Percentiles rank a stretch among this genome's conserved stretches.
Evolutionary conservation across 2,888 invertebrate genomes (phyloP).

Genomic region (Bellardia pandia): DNA sequence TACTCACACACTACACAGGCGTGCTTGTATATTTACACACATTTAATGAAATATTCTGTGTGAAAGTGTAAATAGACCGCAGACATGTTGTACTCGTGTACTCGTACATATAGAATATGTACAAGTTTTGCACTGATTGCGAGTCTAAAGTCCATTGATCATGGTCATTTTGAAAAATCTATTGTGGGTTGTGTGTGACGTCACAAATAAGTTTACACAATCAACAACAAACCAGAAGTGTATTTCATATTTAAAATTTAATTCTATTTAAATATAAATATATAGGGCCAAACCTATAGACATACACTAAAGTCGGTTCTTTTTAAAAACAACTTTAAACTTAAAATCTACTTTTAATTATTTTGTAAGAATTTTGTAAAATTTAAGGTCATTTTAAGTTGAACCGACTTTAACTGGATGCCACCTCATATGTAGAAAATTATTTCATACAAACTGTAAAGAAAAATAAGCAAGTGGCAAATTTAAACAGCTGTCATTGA

Average conservation of each 20-base stretch:
- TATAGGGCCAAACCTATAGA: too few species aligned
- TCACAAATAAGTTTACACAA: constrained; percentile 44
- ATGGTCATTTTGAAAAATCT: constrained; percentile 37
- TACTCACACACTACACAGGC: neutral
- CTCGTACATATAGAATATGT: neutral
- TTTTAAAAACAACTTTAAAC: too few species aligned
- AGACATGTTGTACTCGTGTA: neutral
- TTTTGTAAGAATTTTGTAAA: too few species aligned
- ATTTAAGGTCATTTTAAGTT: too few species aligned
- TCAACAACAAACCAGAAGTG: constrained; percentile 47
- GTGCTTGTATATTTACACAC: neutral
- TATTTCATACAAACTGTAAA: too few species aligned
- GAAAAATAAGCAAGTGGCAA: too few species aligned
- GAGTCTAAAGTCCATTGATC: constrained; percentile 62
- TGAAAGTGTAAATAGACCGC: constrained; percentile 1
- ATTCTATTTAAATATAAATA: neutral
- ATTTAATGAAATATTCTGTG: neutral
- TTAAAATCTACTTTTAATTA: too few species aligned
- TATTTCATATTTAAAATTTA: neutral
- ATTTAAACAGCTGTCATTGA: too few species aligned
- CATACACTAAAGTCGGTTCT: too few species aligned
- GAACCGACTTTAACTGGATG: too few species aligned
- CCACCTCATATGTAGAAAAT: too few species aligned
- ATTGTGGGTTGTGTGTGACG: constrained; percentile 61
- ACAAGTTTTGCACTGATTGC: constrained; percentile 46